A percentile compares a stretch with the other conserved stretches of the same genome.
Evolutionary conservation across 2,888 invertebrate genomes (phyloP).

Genomic region (Hypena proboscidalis): DNA sequence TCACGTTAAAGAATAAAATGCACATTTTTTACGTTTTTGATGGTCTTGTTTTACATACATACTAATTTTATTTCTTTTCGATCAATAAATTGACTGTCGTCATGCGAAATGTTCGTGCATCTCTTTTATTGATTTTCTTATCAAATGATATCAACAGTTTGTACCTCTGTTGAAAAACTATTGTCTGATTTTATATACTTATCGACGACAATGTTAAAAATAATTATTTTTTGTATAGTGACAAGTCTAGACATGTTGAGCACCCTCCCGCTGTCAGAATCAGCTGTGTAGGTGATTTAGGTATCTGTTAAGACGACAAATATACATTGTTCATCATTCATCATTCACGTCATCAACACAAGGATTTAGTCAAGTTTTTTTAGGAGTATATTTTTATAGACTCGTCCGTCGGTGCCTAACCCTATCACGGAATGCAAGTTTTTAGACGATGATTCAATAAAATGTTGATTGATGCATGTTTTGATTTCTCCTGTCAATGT

Average conservation of each 20-base stretch:
- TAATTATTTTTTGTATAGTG: constrained; percentile 48
- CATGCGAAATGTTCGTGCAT: constrained; percentile 44
- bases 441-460: constrained; percentile 64
- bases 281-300: constrained; percentile 58
- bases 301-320: constrained; percentile 67
- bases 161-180: constrained; percentile 39
- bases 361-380: constrained; percentile 63
- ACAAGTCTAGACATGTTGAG: constrained; percentile 64
- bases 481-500: constrained; percentile 48
- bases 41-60: constrained; percentile 32
- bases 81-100: constrained; percentile 46
- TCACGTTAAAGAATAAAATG: constrained; percentile 48
- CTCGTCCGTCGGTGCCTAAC: constrained; percentile 58
- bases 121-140: constrained; percentile 54
- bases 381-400: constrained; percentile 61
- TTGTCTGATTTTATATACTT: constrained; percentile 36
- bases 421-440: constrained; percentile 60
- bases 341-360: constrained; percentile 71
- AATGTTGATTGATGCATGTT: constrained; percentile 48
- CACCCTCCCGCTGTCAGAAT: constrained; percentile 60
- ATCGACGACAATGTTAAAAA: constrained; percentile 47
- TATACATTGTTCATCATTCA: constrained; percentile 73
- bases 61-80: constrained; percentile 37
- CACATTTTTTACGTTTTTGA: constrained; percentile 35
- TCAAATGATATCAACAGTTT: constrained; percentile 65